Evolutionary conservation across 2,888 invertebrate genomes (phyloP).

Genomic region (Athrips mouffetella): DNA sequence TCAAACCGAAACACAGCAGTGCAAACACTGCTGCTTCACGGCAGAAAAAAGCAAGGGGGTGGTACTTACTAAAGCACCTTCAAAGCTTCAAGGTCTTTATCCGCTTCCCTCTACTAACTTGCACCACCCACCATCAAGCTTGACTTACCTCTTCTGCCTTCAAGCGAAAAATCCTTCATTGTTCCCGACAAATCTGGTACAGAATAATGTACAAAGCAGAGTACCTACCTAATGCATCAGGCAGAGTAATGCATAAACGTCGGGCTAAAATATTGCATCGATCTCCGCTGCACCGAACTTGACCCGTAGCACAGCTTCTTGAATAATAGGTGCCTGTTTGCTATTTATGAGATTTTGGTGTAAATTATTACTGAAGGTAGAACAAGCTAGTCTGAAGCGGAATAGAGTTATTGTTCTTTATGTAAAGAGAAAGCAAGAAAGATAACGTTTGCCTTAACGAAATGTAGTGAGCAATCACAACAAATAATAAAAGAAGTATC

Average conservation of each 20-base stretch:
- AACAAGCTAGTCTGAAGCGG: not conserved
- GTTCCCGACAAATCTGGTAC: constrained; percentile 65
- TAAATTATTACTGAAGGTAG: constrained; percentile 1
- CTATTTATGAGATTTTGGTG: constrained; percentile 11
- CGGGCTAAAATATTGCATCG: constrained; percentile 40
- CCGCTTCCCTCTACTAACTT: constrained; percentile 25
- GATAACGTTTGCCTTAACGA: too few relatives aligned
- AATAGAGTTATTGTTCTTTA: too few relatives aligned
- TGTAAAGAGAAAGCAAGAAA: too few relatives aligned
- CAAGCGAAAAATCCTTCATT: constrained; percentile 66
- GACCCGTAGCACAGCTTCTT: constrained; percentile 7
- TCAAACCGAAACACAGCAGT: too few relatives aligned
- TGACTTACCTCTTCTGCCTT: constrained; percentile 53
- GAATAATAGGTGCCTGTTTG: constrained; percentile 6
- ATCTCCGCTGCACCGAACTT: constrained; percentile 20
- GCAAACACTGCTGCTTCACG: too few relatives aligned
- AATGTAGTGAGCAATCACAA: too few relatives aligned
- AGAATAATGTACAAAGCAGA: constrained; percentile 54
- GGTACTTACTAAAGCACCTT: too few relatives aligned
- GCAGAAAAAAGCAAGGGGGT: too few relatives aligned
- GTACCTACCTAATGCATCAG: too few relatives aligned
- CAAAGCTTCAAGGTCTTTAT: too few relatives aligned
- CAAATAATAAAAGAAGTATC: too few relatives aligned
- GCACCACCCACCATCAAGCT: constrained; percentile 34
- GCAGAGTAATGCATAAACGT: constrained; percentile 29